Evolutionary conservation across 2,113 vertebrate species (phyloP), one percentile per base, ranked within the genome.

Genomic region (Nestor notabilis): DNA sequence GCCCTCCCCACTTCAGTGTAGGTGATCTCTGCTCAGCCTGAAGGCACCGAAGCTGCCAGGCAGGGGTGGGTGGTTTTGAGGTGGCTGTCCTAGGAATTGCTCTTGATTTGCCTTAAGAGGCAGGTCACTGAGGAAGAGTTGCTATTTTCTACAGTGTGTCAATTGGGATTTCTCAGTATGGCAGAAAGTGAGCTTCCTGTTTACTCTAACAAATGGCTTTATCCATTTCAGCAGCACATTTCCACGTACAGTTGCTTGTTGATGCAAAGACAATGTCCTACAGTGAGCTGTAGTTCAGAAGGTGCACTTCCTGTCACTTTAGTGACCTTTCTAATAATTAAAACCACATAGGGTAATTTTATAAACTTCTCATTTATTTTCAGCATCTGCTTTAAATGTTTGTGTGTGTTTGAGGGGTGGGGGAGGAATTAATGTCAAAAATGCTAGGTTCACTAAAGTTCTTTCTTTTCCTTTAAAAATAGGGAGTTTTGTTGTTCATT

Each of bases 21-120:
- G 55, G 39, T 78, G 50, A 81, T 80, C 46, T 71, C 80, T 33
- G n/a, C 77, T 87, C 55, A 52, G 64, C 80, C n/a, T 6, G 63
- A 33, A 52, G 56, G 31, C 28, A 31, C 3, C 3, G 3, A 60
- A 81, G 76, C 29, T 82, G 64, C 50, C n/a, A 21, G 39, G 39
- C 39, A n/a, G 50, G 58, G 49, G 76, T 0, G 0, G 41, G 80
- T 0, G 0, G 37, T 83, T 80, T 70, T 43, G 65, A 75, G 46
- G n/a, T 58, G 31, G 11, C 43, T 82, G 2, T 70, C 50, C 69
- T n/a, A 75, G 69, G 61, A 93, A 87, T 91, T 47, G 17, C 27
- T 83, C 60, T 75, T 78, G 46, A 35, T 94, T 94, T 92, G 68
- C 52, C 49, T 37, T 37, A 68, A 81, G 76, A 87, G 65, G 35